A percentile compares a stretch with the other conserved stretches of the same genome.
Evolutionary conservation across 2,888 invertebrate genomes (phyloP).

Genomic region (Megamerina dolium): DNA sequence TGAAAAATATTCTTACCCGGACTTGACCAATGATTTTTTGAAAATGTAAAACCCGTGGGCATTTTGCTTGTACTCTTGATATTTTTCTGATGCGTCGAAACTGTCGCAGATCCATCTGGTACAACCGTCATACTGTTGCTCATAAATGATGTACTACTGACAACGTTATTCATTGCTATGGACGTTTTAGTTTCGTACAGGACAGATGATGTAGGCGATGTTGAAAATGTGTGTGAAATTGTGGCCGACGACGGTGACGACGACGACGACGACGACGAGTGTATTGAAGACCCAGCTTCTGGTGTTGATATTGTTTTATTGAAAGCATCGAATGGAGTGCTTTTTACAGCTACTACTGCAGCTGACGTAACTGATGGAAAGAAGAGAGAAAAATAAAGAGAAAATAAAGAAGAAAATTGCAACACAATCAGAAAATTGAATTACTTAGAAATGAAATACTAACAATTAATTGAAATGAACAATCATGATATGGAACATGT

Average conservation of each 20-base stretch:
- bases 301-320: slow-evolving; percentile 15
- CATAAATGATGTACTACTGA: slow-evolving; percentile 14
- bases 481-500: not conserved
- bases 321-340: slow-evolving; percentile 21
- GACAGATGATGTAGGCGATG: slow-evolving; percentile 17
- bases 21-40: slow-evolving; percentile 34
- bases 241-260: slow-evolving; percentile 11
- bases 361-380: slow-evolving; percentile 12
- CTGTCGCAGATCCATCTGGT: slow-evolving; percentile 17
- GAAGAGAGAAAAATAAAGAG: not conserved
- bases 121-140: slow-evolving; percentile 14
- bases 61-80: slow-evolving; percentile 27
- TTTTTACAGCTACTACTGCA: slow-evolving; percentile 17
- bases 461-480: not conserved
- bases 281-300: slow-evolving; percentile 12
- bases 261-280: slow-evolving; percentile 14
- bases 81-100: slow-evolving; percentile 21
- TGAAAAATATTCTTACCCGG: too few relatives aligned
- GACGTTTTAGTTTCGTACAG: slow-evolving; percentile 19
- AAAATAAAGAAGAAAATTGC: too few relatives aligned
- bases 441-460: too few relatives aligned
- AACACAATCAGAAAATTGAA: slow-evolving; percentile 7
- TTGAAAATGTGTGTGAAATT: slow-evolving; percentile 14
- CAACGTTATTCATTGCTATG: slow-evolving; percentile 19
- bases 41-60: slow-evolving; percentile 30